phyloP scores from a whole-genome alignment of 1,140 invertebrate species.

The Aleiodes sp. region DNA sequence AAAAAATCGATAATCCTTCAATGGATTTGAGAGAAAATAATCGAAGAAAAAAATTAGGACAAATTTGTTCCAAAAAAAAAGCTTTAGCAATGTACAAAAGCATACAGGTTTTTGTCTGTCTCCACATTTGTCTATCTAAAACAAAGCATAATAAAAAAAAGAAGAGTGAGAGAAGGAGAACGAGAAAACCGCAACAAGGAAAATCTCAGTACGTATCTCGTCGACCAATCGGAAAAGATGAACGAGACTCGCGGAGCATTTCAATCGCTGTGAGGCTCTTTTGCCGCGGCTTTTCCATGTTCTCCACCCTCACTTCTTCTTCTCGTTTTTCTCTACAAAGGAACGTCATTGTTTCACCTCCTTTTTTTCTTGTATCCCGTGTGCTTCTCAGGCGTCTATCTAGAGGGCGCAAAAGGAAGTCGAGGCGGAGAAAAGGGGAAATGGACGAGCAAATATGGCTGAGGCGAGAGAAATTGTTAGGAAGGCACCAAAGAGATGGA shows the following conservation, averaged over 20 bases:
- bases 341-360: slow-evolving; percentile 50
- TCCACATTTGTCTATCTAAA: slow-evolving; percentile 25
- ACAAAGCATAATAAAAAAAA: slow-evolving; percentile 3
- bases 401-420: slow-evolving; percentile 3
- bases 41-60: no score
- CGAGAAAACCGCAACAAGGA: neutral
- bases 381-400: slow-evolving; percentile 17
- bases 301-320: slow-evolving; percentile 29
- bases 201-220: neutral
- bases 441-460: slow-evolving; percentile 17
- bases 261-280: slow-evolving; percentile 53
- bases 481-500: slow-evolving; percentile 27
- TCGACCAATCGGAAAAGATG: slow-evolving; percentile 28
- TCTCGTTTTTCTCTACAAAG: slow-evolving; percentile 40
- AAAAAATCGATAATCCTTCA: no score
- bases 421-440: no score
- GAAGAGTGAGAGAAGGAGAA: no score
- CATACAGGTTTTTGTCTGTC: neutral
- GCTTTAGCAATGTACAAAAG: neutral
- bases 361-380: slow-evolving; percentile 21
- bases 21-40: no score
- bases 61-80: neutral
- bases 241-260: slow-evolving; percentile 44
- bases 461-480: slow-evolving; percentile 15
- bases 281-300: slow-evolving; percentile 44